Evolutionary conservation across 2,888 invertebrate genomes (phyloP).

Genomic region (Drosophila prolongata): DNA sequence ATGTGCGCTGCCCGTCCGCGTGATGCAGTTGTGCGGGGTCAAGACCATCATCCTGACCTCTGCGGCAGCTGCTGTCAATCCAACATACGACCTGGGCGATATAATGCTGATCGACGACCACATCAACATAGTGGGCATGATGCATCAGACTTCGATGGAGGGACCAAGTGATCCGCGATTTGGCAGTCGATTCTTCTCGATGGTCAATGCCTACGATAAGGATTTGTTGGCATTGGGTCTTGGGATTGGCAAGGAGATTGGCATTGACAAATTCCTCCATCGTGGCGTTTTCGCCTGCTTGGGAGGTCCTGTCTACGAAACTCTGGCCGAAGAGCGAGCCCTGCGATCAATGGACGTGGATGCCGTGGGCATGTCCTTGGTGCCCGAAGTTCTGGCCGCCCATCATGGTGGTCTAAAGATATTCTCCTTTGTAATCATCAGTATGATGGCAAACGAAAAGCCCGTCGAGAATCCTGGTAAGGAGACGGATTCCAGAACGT

Average conservation of each 20-base stretch:
- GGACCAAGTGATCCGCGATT: conserved; percentile 97
- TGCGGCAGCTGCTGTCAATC: conserved; percentile 97
- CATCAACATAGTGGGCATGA: conserved; percentile 96
- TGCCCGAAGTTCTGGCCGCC: conserved; percentile 94
- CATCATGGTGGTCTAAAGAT: conserved; percentile 95
- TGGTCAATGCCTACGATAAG: conserved; percentile 94
- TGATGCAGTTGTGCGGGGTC: conserved; percentile 97
- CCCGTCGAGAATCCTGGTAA: conserved; percentile 86
- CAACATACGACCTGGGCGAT: conserved; percentile 94
- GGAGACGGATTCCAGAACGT: conserved; percentile 83
- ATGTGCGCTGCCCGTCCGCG: conserved; percentile 96
- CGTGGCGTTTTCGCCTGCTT: conserved; percentile 97
- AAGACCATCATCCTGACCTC: conserved; percentile 95
- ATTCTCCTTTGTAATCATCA: conserved; percentile 96
- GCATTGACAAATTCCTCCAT: conserved; percentile 89
- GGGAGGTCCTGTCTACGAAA: conserved; percentile 97
- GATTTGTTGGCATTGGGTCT: conserved; percentile 89
- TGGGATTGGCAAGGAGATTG: conserved; percentile 89
- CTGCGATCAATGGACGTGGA: conserved; percentile 92
- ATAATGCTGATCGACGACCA: conserved; percentile 98
- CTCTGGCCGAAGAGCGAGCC: conserved; percentile 95
- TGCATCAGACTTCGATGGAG: conserved; percentile 94
- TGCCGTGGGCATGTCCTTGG: conserved; percentile 92
- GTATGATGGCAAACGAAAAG: conserved; percentile 84
- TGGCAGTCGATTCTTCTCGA: conserved; percentile 95